Evolutionary conservation across 1,140 invertebrate species (phyloP).

Genomic region (Tachypleus tridentatus): DNA sequence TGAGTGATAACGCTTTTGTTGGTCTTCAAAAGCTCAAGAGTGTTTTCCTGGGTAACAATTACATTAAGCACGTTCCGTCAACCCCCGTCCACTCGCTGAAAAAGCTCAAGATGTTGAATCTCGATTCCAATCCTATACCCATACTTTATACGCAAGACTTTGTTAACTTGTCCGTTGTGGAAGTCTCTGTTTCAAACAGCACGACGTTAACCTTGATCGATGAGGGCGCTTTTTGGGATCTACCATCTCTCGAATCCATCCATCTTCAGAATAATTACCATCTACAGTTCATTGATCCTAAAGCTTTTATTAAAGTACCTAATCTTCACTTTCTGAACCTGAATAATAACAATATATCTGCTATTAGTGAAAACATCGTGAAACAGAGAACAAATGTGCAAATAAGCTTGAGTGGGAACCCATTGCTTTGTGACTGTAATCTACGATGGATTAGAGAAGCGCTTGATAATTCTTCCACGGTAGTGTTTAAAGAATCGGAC

Average conservation of each 20-base stretch:
- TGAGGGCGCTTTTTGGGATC: conserved; percentile 33
- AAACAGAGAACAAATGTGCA: conserved; percentile 25
- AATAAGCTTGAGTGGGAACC: conserved; percentile 36
- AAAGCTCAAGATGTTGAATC: conserved; percentile 56
- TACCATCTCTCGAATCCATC: conserved; percentile 30
- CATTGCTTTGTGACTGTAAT: conserved; percentile 40
- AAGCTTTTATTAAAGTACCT: conserved; percentile 32
- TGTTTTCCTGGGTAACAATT: conserved; percentile 26
- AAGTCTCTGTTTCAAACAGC: conserved; percentile 32
- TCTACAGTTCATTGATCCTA: conserved; percentile 34
- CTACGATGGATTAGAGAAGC: conserved; percentile 33
- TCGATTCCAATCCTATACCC: conserved; percentile 60
- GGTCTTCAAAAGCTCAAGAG: conserved; percentile 44
- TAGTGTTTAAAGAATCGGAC: conserved; percentile 28
- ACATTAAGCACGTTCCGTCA: conserved; percentile 25
- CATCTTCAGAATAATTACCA: conserved; percentile 34
- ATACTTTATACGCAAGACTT: conserved; percentile 32
- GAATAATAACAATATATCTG: conserved; percentile 33
- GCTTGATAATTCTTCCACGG: conserved; percentile 14
- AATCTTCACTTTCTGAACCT: conserved; percentile 31
- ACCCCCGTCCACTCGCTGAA: conserved; percentile 24
- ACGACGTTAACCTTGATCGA: conserved; percentile 33
- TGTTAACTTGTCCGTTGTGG: conserved; percentile 27
- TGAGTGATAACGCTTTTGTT: conserved; percentile 79
- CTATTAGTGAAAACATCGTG: conserved; percentile 29